phyloP scores from a whole-genome alignment of 2,888 invertebrate genomes.

The Pelosia muscerda region DNA sequence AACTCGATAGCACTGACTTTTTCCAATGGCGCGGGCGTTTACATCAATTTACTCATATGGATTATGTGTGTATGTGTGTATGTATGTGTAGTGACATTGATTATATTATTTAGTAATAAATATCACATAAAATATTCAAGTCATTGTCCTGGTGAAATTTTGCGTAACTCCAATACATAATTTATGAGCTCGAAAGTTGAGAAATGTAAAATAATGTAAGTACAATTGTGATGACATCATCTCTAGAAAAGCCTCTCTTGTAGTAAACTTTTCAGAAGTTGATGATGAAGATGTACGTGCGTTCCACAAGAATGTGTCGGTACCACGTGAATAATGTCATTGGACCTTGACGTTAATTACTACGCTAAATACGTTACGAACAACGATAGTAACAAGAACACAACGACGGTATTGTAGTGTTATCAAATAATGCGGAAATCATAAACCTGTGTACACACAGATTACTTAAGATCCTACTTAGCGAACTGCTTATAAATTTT shows the following conservation, averaged over 20 bases:
- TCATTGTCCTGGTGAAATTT: slow-evolving; percentile 44
- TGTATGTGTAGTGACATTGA: slow-evolving; percentile 26
- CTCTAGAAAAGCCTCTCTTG: neutral
- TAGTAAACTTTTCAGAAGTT: slow-evolving; percentile 23
- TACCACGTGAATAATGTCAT: slow-evolving; percentile 12
- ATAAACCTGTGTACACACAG: slow-evolving; percentile 4
- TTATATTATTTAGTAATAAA: slow-evolving; percentile 40
- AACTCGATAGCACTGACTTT: neutral
- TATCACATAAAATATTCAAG: too few species aligned
- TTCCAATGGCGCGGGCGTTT: neutral
- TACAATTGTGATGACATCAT: too few species aligned
- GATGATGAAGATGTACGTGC: slow-evolving; percentile 11
- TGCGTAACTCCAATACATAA: neutral
- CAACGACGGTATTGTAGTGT: slow-evolving; percentile 19
- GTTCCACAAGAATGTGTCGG: slow-evolving; percentile 24
- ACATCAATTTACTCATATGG: neutral
- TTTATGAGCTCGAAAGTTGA: neutral
- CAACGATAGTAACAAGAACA: slow-evolving; percentile 33
- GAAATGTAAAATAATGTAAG: too few species aligned
- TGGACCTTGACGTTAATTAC: slow-evolving; percentile 43
- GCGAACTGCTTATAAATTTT: slow-evolving; percentile 8
- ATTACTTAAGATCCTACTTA: slow-evolving; percentile 7
- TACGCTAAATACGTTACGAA: slow-evolving; percentile 30
- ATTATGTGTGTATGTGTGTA: neutral
- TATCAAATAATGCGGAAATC: slow-evolving; percentile 14